Conservation (phyloP, 2,797 vertebrate species). For the Acomys russatus region DNA sequence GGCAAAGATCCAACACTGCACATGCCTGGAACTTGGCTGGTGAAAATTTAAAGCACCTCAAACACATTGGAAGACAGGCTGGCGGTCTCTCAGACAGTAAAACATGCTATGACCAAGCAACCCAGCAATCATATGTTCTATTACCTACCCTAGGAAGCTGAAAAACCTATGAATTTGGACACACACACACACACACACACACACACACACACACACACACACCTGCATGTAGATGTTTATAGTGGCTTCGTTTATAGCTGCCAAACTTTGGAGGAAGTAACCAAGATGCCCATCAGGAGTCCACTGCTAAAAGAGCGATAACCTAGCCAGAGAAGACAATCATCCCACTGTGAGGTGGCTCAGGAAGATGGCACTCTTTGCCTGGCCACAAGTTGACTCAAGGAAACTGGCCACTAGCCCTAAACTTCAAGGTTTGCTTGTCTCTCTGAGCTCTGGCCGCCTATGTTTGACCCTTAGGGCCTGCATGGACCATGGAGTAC, state of each 20-base stretch:
- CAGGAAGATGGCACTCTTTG: slow-evolving; percentile 12
- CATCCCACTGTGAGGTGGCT: neutral
- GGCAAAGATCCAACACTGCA: neutral
- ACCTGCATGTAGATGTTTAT: neutral
- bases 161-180: neutral
- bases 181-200: neutral
- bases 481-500: slow-evolving; percentile 73
- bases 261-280: neutral
- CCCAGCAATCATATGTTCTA: neutral
- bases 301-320: neutral
- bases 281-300: neutral
- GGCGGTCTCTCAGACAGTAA: neutral
- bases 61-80: neutral
- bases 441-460: slow-evolving; percentile 62
- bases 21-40: neutral
- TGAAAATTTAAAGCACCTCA: neutral
- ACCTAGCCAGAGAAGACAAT: neutral
- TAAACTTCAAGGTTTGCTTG: slow-evolving; percentile 47
- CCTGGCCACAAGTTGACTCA: slow-evolving; percentile 24
- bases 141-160: neutral
- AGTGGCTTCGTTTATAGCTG: neutral
- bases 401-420: slow-evolving; percentile 24
- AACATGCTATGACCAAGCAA: neutral
- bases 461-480: slow-evolving; percentile 71
- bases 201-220: neutral